These are phyloP conservation scores for Amblyjoppa proteus DNA, from an alignment of 2,888 invertebrate species.

Conservation along the genomic window DNA sequence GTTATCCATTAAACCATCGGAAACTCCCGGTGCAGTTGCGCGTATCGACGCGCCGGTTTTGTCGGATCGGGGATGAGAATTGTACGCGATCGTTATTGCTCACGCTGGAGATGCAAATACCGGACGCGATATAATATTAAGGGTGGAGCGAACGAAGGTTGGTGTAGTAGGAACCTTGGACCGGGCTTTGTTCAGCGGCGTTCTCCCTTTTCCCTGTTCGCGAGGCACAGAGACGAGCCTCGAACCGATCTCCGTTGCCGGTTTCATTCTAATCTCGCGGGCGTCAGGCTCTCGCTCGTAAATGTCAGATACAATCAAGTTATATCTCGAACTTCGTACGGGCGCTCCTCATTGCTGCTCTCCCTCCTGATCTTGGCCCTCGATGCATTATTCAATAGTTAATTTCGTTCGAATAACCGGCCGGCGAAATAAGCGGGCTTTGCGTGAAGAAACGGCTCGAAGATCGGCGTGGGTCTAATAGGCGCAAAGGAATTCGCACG, in stretches of 20 bases:
- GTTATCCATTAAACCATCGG: conserved; percentile 43
- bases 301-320: conserved; percentile 81
- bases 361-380: conserved; percentile 70
- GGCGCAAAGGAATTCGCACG: conserved; percentile 43
- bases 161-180: background rate
- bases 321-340: conserved; percentile 76
- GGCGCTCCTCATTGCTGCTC: conserved; percentile 57
- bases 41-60: conserved; percentile 49
- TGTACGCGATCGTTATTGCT: conserved; percentile 73
- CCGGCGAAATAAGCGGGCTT: conserved; percentile 71
- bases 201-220: background rate
- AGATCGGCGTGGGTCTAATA: conserved; percentile 45
- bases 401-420: conserved; percentile 79
- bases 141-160: conserved; percentile 62
- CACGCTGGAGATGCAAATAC: conserved; percentile 77
- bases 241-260: conserved; percentile 63
- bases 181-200: background rate
- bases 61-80: conserved; percentile 66
- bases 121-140: conserved; percentile 73
- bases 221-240: background rate
- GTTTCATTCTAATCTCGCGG: conserved; percentile 66
- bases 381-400: conserved; percentile 81
- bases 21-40: conserved; percentile 20
- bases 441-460: conserved; percentile 31
- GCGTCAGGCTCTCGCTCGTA: conserved; percentile 75